Conservation (phyloP, 2,888 invertebrate species). For the Heteromyza rotundicornis region DNA sequence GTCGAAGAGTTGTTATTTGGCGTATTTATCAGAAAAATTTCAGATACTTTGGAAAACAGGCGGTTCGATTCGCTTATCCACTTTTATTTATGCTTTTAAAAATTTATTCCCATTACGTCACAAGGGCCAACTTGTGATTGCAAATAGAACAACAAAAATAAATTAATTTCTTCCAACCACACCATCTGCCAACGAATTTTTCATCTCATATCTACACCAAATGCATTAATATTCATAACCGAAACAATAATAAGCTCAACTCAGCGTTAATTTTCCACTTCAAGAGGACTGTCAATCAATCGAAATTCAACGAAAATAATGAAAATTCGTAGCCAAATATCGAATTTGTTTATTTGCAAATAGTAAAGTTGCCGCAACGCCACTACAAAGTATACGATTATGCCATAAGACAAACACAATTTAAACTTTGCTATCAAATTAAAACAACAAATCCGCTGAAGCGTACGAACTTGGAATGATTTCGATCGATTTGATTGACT, state of each 20-base stretch:
- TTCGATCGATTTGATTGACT: conserved; percentile 4
- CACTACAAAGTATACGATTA: neutral
- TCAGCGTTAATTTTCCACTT: neutral
- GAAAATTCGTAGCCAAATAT: neutral
- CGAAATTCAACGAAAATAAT: neutral
- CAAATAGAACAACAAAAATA: no score
- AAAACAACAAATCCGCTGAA: neutral
- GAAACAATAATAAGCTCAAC: neutral
- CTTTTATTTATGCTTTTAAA: no score
- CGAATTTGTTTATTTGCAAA: neutral
- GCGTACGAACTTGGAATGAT: neutral
- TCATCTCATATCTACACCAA: no score
- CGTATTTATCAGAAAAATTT: no score
- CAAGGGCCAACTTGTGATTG: no score
- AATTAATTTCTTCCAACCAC: no score
- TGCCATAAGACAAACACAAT: neutral
- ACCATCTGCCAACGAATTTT: no score
- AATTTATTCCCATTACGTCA: no score
- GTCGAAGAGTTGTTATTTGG: no score
- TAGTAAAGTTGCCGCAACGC: neutral
- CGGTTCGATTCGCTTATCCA: no score
- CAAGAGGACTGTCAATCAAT: neutral
- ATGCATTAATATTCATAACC: no score
- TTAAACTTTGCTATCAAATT: neutral
- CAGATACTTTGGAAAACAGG: no score